A percentile compares a stretch with the other conserved stretches of the same genome.
These are phyloP conservation scores for Podilymbus podiceps DNA, from an alignment of 2,113 vertebrate species.

Conservation along the genomic window DNA sequence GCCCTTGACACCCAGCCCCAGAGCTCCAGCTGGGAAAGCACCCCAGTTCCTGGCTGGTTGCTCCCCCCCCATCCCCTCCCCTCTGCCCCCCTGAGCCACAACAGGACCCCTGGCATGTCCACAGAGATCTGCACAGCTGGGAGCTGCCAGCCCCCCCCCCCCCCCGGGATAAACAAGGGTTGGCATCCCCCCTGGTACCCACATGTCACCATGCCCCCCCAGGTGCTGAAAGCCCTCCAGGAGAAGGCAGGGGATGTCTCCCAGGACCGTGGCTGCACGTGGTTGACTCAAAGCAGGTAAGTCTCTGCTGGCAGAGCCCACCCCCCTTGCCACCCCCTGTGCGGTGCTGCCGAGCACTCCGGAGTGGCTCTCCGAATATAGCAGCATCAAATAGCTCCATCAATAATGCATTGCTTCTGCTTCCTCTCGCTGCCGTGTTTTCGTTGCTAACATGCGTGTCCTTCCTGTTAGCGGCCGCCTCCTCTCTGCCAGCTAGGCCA, in stretches of 20 bases:
- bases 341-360: background rate
- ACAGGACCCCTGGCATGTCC: background rate
- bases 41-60: too few species aligned
- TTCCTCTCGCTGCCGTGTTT: constrained; percentile 57
- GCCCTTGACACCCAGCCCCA: background rate
- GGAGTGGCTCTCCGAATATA: constrained; percentile 35
- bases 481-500: constrained; percentile 24
- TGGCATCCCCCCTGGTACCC: background rate
- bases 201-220: background rate
- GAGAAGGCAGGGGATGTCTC: background rate
- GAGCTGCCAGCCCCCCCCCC: background rate
- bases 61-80: background rate
- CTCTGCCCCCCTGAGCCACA: background rate
- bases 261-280: rapidly evolving
- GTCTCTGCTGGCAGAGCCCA: background rate
- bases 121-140: background rate
- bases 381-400: constrained; percentile 64
- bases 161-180: background rate
- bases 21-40: background rate
- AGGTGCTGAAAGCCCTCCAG: background rate
- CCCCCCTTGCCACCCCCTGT: background rate
- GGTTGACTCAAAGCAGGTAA: background rate
- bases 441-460: constrained; percentile 48
- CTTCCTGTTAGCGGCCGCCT: constrained; percentile 30
- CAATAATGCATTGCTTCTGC: constrained; percentile 60